phyloP scores from a whole-genome alignment of 2,888 invertebrate species.

The Dendrolimus houi region DNA sequence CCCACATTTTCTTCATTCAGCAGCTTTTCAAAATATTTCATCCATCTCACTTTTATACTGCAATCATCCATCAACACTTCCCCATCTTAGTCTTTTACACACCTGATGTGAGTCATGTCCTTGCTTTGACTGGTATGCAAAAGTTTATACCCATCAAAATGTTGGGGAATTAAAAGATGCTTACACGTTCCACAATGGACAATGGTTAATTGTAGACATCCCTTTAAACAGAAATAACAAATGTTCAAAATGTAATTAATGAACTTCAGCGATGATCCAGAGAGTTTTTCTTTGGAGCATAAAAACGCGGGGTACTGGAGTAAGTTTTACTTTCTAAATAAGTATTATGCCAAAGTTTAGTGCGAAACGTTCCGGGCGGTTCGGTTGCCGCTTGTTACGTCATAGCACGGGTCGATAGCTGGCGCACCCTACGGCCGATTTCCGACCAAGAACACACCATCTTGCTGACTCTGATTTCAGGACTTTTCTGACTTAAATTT shows the following conservation, averaged over 20 bases:
- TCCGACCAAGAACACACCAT: conserved; percentile 12
- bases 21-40: no score
- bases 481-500: not conserved
- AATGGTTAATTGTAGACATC: no score
- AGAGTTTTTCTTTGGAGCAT: not conserved
- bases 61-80: no score
- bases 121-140: no score
- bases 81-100: no score
- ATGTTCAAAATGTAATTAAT: not conserved
- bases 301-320: conserved; percentile 1
- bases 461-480: not conserved
- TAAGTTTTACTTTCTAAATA: conserved; percentile 25
- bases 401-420: conserved; percentile 50
- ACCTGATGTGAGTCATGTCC: no score
- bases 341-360: conserved; percentile 24
- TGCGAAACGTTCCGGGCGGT: conserved; percentile 7
- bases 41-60: no score
- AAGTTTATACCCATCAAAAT: no score
- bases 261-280: not conserved
- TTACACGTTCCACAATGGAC: no score
- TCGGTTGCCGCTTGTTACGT: conserved; percentile 41
- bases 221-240: not conserved
- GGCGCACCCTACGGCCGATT: conserved; percentile 37
- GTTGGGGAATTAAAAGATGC: no score
- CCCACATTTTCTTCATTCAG: no score